Base-by-base conservation (phyloP, 2,797 vertebrate genomes). In the Crypturellus tataupa region DNA sequence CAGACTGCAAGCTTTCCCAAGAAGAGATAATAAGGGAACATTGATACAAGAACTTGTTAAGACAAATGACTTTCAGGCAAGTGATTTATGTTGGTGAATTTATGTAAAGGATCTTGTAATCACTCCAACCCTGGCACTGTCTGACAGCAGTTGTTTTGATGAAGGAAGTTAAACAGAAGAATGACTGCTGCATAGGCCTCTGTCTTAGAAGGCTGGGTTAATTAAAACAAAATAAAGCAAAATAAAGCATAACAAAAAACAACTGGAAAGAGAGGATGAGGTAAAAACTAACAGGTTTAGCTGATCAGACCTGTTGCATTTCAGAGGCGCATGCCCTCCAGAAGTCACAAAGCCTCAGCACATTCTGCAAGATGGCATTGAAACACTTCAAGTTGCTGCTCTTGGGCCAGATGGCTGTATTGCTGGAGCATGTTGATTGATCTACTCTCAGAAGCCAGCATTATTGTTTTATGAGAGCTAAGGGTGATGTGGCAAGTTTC, bases 11-110 rank as follows among this genome's bases (percentile, higher is more conserved):
- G 55, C 21, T 51, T 92, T 87, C 21, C 33, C 40, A 88, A 84
- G 35, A 82, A 81, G 33, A 85, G 47, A 75, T 84, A 80, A 75
- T 80, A 90, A 91, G 80, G 87, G 53, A 91, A 91, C 67, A 51
- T 19, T 81, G 90, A 73, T 73, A 67, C 42, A 85, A 94, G 53
- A 91, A 93, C 67, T 91, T 79, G 33, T 87, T 92, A 78, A 87
- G 87, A 93, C 62, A 89, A 94, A 89, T 49, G 68, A 89, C 40
- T 93, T 96, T 96, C 76, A 75, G 23, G 39, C 78, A 73, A 82
- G 73, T 84, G 81, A 94, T 94, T 96, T 93, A 92, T 79, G 42
- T 18, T 49, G 47, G 65, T 73, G 60, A 68, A 67, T 67, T 87
- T 73, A 67, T 87, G 62, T 76, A 68, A 80, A 90, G 55, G 39